Base-by-base conservation (phyloP, 2,113 vertebrate genomes). In the Formicarius rufipectus region DNA sequence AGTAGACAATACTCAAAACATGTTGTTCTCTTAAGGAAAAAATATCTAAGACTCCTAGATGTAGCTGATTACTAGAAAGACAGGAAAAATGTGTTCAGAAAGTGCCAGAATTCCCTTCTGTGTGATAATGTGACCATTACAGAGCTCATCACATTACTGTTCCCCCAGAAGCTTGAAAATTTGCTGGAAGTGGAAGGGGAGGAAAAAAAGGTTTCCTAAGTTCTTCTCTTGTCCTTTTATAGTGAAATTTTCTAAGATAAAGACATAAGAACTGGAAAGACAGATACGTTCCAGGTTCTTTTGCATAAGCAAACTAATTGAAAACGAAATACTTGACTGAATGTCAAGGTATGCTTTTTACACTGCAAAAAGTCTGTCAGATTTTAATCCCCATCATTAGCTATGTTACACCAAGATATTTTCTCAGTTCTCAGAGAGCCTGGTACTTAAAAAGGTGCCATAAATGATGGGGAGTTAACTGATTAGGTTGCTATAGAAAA, bases 401-500 rank as follows among this genome's bases (percentile, higher is more conserved):
- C 59, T 63, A 66, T 7, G 25, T 23, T 76, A 60, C 27, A 73
- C 5, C 6, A 89, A 89, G 37, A 72, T 11, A 15, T 87, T 52
- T 93, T 87, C 59, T 83, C 50, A 88, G 87, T 76, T 96, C 87
- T 93, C 31, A 39, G 42, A 69, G 63, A 91, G 71, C 49, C 50
- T 90, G 71, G 62, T 94, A 72, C 72, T 93, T 94, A 44, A 88
- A 91, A 90, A 95, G 63, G 75, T 96, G 95, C 50, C 0, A 3
- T 77, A 88, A 91, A 21, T n/a, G 93, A 67, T 47, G 63, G 52
- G 82, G 78, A 93, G 67, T 49, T 58, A 93, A 84, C 59, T 56
- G 79, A 90, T 80, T 50, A 85, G 64, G 71, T 73, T 97, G 87
- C 67, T 50, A 71, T 17, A 94, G 89, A 52, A 91, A 94, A 90